Percentiles rank a stretch among this genome's conserved stretches.
Conservation (phyloP, 2,888 invertebrate species). For the Drosophila atripex region DNA sequence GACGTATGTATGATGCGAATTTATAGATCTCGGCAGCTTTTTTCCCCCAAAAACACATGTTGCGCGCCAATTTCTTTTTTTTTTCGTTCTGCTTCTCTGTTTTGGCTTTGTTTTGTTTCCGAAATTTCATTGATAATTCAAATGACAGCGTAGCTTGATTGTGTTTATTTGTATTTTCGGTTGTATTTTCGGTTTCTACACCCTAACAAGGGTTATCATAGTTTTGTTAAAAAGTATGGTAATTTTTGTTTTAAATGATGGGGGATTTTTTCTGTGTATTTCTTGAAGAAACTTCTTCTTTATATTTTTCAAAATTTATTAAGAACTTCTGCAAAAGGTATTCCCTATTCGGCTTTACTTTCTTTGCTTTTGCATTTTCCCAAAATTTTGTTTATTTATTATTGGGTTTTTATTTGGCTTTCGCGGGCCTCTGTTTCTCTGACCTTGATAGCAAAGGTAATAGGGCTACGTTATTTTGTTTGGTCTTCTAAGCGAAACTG, state of each 20-base stretch:
- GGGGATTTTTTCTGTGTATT: too few relatives aligned
- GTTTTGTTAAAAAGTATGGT: not conserved
- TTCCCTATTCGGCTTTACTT: not conserved
- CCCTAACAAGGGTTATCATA: not conserved
- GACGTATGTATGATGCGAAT: not conserved
- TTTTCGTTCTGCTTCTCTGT: conserved; percentile 22
- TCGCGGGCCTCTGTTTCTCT: conserved; percentile 25
- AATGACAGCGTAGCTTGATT: conserved; percentile 27
- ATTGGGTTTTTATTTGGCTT: conserved; percentile 30
- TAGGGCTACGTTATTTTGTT: conserved; percentile 15
- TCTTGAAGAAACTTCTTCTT: too few relatives aligned
- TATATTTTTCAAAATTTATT: too few relatives aligned
- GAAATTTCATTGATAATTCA: conserved; percentile 45
- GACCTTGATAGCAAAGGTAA: conserved; percentile 36
- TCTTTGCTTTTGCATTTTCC: conserved; percentile 10
- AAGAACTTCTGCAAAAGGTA: not conserved
- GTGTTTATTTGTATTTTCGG: conserved; percentile 24
- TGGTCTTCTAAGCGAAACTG: conserved; percentile 20
- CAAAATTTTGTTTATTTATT: conserved; percentile 37
- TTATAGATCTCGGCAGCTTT: conserved; percentile 20
- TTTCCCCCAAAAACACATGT: conserved; percentile 22
- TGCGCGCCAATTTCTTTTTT: conserved; percentile 20
- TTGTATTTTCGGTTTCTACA: conserved; percentile 17
- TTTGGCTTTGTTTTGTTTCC: conserved; percentile 31
- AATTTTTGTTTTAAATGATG: too few relatives aligned